Evolutionary conservation across 2,113 vertebrate genomes (phyloP).

Genomic region (Bufo gargarizans): DNA sequence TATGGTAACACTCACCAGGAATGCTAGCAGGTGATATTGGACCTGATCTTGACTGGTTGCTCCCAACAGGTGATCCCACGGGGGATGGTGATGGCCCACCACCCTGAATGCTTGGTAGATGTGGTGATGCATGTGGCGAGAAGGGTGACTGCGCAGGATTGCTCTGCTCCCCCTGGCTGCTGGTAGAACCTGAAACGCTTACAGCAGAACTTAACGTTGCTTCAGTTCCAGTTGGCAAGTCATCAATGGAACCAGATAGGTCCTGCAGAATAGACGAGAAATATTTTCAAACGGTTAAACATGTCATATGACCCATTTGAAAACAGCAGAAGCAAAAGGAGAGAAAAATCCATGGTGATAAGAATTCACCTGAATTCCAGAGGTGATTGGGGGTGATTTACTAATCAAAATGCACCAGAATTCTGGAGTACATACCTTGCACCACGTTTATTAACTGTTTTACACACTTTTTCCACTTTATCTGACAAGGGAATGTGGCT

Average conservation of each 20-base stretch:
- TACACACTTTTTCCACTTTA: no score
- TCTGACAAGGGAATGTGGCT: no score
- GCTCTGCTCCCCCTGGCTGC: constrained; percentile 90
- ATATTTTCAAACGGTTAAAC: fast-evolving
- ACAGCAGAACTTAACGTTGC: constrained; percentile 86
- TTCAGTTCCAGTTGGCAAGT: constrained; percentile 94
- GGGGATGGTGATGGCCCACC: constrained; percentile 94
- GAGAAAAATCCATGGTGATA: neutral
- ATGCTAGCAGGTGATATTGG: constrained; percentile 91
- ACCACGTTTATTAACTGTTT: no score
- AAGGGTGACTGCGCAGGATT: constrained; percentile 93
- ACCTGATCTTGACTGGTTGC: constrained; percentile 92
- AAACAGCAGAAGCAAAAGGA: neutral
- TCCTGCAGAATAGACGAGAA: constrained; percentile 74
- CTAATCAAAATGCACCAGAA: no score
- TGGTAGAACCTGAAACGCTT: constrained; percentile 81
- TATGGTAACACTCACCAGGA: constrained; percentile 74
- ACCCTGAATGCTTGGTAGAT: constrained; percentile 86
- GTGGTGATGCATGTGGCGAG: constrained; percentile 93
- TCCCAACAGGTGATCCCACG: constrained; percentile 89
- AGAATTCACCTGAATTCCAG: neutral
- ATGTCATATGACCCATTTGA: neutral
- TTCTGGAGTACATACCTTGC: no score
- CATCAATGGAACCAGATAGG: constrained; percentile 94
- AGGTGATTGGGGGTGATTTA: neutral